These are phyloP conservation scores for Arenaria interpres DNA, from an alignment of 2,113 vertebrate species.

Conservation along the genomic window DNA sequence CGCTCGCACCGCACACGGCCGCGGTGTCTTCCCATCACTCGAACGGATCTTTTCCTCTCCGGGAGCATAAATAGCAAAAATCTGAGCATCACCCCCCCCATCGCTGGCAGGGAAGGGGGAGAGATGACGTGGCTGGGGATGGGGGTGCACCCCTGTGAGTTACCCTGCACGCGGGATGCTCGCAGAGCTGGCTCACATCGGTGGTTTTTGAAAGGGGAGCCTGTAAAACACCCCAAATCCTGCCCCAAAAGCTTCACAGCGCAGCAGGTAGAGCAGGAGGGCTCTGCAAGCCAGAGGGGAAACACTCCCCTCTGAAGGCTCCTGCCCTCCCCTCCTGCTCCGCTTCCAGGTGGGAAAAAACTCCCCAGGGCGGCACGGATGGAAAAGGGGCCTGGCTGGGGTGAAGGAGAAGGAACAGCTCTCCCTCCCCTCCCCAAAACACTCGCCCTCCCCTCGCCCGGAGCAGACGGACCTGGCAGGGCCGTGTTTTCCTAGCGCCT, in stretches of 20 bases:
- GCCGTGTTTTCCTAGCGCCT: neutral
- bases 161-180: fast-evolving
- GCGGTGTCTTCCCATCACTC: fast-evolving
- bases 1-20: fast-evolving
- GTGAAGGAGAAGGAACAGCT: neutral
- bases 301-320: neutral
- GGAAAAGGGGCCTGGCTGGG: neutral
- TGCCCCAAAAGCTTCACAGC: fast-evolving
- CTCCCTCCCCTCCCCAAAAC: too few relatives aligned
- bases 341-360: neutral
- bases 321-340: neutral
- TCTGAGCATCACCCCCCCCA: fast-evolving
- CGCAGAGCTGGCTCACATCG: fast-evolving
- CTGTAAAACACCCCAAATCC: neutral
- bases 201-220: neutral
- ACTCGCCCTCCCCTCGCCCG: neutral
- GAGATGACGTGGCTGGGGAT: neutral
- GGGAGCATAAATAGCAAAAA: fast-evolving
- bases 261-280: neutral
- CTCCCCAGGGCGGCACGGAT: neutral
- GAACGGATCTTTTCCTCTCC: neutral
- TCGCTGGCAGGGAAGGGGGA: neutral
- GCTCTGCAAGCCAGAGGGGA: neutral
- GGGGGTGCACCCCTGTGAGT: fast-evolving
- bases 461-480: neutral